phyloP scores from a whole-genome alignment of 53 echinoderm and acorn worm genomes.

The Paelopatides confundens region DNA sequence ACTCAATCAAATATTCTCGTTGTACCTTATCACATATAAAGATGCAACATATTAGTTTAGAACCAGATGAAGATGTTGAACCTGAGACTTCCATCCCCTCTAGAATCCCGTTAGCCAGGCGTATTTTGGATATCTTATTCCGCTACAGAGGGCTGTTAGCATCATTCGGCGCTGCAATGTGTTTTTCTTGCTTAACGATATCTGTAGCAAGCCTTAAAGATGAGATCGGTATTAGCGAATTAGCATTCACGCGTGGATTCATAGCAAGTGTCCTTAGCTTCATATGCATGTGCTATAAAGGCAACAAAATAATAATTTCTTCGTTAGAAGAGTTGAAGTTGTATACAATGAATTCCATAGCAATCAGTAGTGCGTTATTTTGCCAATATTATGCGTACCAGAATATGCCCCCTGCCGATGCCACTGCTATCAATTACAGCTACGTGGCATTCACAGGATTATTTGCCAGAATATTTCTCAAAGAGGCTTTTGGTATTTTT shows the following conservation, averaged over 20 bases:
- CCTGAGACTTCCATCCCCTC: too few relatives aligned
- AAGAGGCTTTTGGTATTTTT: not conserved
- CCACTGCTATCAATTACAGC: not conserved
- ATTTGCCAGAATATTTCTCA: not conserved
- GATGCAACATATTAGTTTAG: too few relatives aligned
- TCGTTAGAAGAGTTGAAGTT: not conserved
- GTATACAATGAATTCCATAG: not conserved
- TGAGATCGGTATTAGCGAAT: not conserved
- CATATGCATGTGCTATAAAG: not conserved
- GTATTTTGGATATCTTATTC: too few relatives aligned
- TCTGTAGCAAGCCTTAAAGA: not conserved
- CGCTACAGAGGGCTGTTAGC: not conserved
- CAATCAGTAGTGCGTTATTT: not conserved
- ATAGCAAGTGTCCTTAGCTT: not conserved
- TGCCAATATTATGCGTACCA: not conserved
- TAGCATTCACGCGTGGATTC: not conserved
- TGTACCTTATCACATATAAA: too few relatives aligned
- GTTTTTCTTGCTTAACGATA: not conserved
- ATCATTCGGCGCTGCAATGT: not conserved
- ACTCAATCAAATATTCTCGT: too few relatives aligned
- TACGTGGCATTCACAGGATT: not conserved
- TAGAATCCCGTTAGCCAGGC: too few relatives aligned
- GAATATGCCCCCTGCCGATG: not conserved
- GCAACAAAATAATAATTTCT: not conserved
- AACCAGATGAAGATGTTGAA: too few relatives aligned